phyloP scores from a whole-genome alignment of 2,888 invertebrate species.

The Chironomus tentans region DNA sequence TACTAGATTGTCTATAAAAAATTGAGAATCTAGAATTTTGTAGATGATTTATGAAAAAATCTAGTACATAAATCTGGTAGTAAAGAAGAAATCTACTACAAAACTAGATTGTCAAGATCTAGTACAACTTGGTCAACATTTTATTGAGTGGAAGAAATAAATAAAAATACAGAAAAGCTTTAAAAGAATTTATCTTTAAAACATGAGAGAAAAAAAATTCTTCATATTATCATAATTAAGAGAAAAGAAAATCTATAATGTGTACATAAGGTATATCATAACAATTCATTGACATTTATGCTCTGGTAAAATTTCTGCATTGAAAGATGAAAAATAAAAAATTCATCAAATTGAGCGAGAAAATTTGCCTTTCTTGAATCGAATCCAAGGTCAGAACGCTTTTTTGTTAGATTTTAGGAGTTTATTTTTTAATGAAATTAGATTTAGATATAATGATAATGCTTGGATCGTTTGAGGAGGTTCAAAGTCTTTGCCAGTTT shows the following conservation, averaged over 20 bases:
- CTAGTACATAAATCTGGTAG: no score
- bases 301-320: neutral
- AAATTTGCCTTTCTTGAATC: neutral
- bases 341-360: constrained; percentile 1
- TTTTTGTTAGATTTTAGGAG: constrained; percentile 26
- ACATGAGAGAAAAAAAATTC: neutral
- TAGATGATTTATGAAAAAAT: no score
- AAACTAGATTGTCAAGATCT: no score
- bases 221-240: neutral
- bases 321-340: neutral
- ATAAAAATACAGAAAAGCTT: neutral
- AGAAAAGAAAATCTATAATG: no score
- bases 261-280: no score
- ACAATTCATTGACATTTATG: neutral
- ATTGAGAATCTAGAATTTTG: no score
- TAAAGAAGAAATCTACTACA: no score
- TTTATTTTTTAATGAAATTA: constrained; percentile 9
- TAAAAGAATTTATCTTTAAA: neutral
- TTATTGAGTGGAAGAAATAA: neutral
- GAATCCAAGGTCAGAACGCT: constrained; percentile 6
- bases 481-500: no score
- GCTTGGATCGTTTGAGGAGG: no score
- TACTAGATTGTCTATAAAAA: no score
- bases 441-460: no score
- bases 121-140: neutral